Base-by-base conservation (phyloP, 2,113 vertebrate species). In the Cyrtonyx montezumae region DNA sequence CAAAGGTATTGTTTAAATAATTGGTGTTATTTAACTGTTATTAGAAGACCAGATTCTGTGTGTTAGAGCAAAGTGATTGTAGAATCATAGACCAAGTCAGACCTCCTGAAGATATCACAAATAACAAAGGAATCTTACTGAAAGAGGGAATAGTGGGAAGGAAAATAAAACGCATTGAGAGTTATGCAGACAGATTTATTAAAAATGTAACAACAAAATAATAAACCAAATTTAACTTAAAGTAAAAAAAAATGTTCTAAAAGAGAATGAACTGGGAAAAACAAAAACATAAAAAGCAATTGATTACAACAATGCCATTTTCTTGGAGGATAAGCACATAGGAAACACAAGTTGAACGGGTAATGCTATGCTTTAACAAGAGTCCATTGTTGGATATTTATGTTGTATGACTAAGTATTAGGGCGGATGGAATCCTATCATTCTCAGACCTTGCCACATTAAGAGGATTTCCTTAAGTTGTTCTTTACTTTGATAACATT, bases 1-100 rank as follows among this genome's bases (percentile, higher is more conserved):
- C 55, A 80, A 78, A 93, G 90, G 85, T 96, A 94, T 83, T 83
- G 45, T 77, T 91, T 81, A 76, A 88, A 70, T 77, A 83, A 90
- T 79, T 46, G 3, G 9, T 73, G 15, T 0, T n/a, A 42, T 69
- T 62, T 42, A 42, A 22, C 46, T 90, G 23, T 30, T 79, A 18
- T 49, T 82, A 30, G 62, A 87, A 79, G 32, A 77, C 19, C 8
- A 56, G 15, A 84, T 78, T 90, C 42, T 74, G 16, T 22, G 12
- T 79, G 21, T 73, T 62, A 77, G 66, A 81, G 15, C n/a, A 59
- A 85, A 74, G 20, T 11, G 68, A 90, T 70, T 30, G 26, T 32
- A 75, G 55, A 83, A 61, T 78, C 11, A 37, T 4, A 49, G 22
- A 36, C 14, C 58, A 83, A 82, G 49, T 56, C 32, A 20, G 48